Evolutionary conservation across 1,140 invertebrate genomes (phyloP).

Genomic region (Brachionus koreanus): DNA sequence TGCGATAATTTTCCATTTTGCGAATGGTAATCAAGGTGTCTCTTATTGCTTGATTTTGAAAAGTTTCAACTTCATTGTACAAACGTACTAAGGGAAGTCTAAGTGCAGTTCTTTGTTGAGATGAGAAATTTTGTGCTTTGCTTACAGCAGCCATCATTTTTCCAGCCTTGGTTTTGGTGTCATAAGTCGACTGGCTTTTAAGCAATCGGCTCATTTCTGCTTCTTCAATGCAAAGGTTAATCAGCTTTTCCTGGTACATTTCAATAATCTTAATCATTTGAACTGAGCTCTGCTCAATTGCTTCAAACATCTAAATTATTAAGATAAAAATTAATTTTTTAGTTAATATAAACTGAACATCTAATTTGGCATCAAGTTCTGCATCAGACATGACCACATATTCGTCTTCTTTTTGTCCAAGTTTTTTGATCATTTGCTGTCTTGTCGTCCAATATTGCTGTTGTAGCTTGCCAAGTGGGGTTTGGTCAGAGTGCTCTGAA

Average conservation of each 20-base stretch:
- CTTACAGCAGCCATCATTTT: constrained; percentile 89
- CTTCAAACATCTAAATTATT: constrained; percentile 71
- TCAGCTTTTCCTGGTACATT: constrained; percentile 85
- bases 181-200: constrained; percentile 84
- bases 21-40: constrained; percentile 85
- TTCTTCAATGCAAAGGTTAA: constrained; percentile 89
- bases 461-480: constrained; percentile 75
- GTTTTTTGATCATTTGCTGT: constrained; percentile 83
- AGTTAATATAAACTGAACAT: constrained; percentile 59
- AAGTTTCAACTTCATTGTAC: constrained; percentile 84
- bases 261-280: constrained; percentile 84
- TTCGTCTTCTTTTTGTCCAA: constrained; percentile 96
- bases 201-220: constrained; percentile 88
- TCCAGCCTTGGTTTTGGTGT: constrained; percentile 74
- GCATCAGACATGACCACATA: constrained; percentile 91
- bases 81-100: constrained; percentile 79
- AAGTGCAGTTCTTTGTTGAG: constrained; percentile 83
- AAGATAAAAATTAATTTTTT: neutral
- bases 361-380: constrained; percentile 91
- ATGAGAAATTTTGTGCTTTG: constrained; percentile 87
- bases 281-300: constrained; percentile 83
- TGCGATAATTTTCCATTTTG: constrained; percentile 87
- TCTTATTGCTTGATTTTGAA: constrained; percentile 82
- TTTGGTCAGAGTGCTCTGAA: constrained; percentile 60
- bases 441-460: constrained; percentile 98